A percentile compares a stretch with the other conserved stretches of the same genome.
phyloP scores from a whole-genome alignment of 2,113 vertebrate species.

The Elephas maximus region DNA sequence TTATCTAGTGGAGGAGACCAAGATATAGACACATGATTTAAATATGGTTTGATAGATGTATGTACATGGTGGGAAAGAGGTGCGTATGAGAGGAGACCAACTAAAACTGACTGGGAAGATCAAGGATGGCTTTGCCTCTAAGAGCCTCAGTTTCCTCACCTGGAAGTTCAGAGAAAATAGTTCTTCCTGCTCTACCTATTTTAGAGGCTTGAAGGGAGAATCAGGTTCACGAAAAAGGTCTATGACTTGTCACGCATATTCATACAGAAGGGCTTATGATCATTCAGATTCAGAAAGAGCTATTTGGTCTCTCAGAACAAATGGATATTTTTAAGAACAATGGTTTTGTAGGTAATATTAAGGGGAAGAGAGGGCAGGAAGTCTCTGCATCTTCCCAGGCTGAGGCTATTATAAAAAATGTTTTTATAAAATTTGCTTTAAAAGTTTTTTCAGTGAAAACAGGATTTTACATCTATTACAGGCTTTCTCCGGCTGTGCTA shows the following conservation, averaged over 20 bases:
- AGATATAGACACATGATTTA: background rate
- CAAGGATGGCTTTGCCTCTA: background rate
- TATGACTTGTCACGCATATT: accelerated
- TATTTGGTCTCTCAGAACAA: background rate
- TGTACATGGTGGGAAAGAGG: background rate
- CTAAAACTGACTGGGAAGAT: background rate
- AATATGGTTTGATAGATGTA: background rate
- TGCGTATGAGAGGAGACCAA: background rate
- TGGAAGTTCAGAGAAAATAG: background rate
- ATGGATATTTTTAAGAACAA: background rate
- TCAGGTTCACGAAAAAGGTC: background rate
- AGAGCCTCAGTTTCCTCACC: background rate
- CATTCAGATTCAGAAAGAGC: background rate
- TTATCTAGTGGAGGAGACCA: background rate
- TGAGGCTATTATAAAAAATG: slow-evolving; percentile 65
- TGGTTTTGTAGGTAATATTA: background rate
- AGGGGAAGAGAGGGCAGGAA: background rate
- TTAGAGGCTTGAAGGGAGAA: background rate
- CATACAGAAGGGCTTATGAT: background rate
- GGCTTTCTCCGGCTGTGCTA: slow-evolving; percentile 58
- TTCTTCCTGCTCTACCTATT: background rate
- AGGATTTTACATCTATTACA: slow-evolving; percentile 65
- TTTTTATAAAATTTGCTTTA: slow-evolving; percentile 63
- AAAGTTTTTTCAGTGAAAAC: slow-evolving; percentile 70
- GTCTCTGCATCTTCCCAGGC: slow-evolving; percentile 3